Percentiles rank a stretch among this genome's conserved stretches.
phyloP scores from a whole-genome alignment of 2,797 vertebrate species.

The Brotula barbata region DNA sequence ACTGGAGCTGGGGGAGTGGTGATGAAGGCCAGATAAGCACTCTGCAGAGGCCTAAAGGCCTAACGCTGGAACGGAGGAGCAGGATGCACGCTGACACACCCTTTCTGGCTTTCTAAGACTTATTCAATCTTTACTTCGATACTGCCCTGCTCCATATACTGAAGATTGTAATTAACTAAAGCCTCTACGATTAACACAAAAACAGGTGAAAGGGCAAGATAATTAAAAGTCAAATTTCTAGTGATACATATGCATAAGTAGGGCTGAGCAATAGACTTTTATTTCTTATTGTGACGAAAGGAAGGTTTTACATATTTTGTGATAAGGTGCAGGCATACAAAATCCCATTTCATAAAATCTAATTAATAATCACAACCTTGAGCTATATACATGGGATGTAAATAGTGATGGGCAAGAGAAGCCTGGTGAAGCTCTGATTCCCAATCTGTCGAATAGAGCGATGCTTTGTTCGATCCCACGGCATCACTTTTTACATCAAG shows the following conservation, averaged over 20 bases:
- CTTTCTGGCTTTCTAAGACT: conserved; percentile 4
- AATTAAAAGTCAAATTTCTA: conserved; percentile 5
- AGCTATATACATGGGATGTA: no score
- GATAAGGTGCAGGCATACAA: no score
- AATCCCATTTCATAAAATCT: no score
- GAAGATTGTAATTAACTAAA: conserved; percentile 7
- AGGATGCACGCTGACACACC: conserved; percentile 14
- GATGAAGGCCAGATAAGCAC: conserved; percentile 34
- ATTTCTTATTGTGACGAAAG: neutral
- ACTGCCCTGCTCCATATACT: neutral
- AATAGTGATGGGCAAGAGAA: no score
- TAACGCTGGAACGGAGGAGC: conserved; percentile 22
- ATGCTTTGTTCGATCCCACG: no score
- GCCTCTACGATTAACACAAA: neutral
- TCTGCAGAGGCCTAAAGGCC: conserved; percentile 43
- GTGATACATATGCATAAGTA: conserved; percentile 1
- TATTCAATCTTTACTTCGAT: conserved; percentile 3
- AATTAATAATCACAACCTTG: no score
- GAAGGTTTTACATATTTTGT: neutral
- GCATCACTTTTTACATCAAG: no score
- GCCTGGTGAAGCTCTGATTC: no score
- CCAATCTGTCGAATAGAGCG: no score
- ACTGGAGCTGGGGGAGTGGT: conserved; percentile 21
- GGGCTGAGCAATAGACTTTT: neutral
- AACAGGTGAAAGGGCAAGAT: neutral